phyloP scores from a whole-genome alignment of 2,888 invertebrate genomes.

The Limenitis camilla region DNA sequence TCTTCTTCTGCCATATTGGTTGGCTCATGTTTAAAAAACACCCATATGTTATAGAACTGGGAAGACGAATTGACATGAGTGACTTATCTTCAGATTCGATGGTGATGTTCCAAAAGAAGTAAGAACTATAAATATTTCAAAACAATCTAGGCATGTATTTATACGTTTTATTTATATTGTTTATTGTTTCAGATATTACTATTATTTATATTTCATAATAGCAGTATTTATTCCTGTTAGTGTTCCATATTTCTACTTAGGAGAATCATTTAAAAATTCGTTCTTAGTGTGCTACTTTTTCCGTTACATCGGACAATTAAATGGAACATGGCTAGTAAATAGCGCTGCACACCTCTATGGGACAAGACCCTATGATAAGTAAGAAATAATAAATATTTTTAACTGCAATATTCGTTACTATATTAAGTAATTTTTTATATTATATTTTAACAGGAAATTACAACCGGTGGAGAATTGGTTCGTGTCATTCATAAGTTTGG shows the following conservation, averaged over 20 bases:
- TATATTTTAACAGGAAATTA: constrained; percentile 73
- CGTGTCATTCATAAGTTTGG: constrained; percentile 81
- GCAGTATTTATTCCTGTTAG: constrained; percentile 77
- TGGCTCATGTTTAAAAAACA: constrained; percentile 89
- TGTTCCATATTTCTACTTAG: constrained; percentile 80
- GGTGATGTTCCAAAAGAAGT: constrained; percentile 85
- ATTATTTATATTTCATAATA: constrained; percentile 71
- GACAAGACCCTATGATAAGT: constrained; percentile 84
- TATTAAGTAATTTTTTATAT: too few species aligned
- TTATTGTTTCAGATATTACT: constrained; percentile 77
- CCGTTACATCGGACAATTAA: constrained; percentile 77
- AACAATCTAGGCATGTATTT: neutral
- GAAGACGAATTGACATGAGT: constrained; percentile 80
- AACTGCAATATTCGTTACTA: neutral
- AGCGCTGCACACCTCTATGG: constrained; percentile 88
- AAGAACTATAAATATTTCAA: constrained; percentile 33
- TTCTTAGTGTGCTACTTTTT: constrained; percentile 76
- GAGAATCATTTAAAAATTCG: constrained; percentile 76
- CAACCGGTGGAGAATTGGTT: constrained; percentile 85
- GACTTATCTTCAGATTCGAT: constrained; percentile 82
- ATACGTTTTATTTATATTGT: constrained; percentile 14
- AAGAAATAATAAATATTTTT: constrained; percentile 32
- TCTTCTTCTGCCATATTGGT: constrained; percentile 91
- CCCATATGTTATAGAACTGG: constrained; percentile 81
- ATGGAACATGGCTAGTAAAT: constrained; percentile 88